Base-by-base conservation (phyloP, 1,140 invertebrate genomes). In the Spodoptera litura region DNA sequence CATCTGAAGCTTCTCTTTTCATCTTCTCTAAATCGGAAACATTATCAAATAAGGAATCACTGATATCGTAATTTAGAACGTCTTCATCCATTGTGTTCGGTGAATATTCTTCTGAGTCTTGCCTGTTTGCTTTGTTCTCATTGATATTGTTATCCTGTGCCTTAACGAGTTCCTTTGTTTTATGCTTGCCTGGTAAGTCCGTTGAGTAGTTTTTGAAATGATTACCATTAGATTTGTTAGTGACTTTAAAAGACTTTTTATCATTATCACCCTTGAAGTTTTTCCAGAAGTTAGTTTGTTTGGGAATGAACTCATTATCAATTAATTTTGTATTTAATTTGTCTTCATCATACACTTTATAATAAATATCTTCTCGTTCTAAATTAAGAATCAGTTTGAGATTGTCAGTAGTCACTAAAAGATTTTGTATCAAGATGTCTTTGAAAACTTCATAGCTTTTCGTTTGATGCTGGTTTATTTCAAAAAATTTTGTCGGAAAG, bases 381-480 rank as follows among this genome's bases (percentile, higher is more conserved):
- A 44, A 27, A 66, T 72, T 64, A 12, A 78, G 35, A 62, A 71
- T 78, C 3, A 56, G 44, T 68, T 73, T 81, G 6, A 73, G 15
- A 72, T 78, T 78, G 3, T 81, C 70, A 75, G 70, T 81, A 44
- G 80, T 71, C 49, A 68, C 52, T n/a, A 81, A 70, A 0, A 81
- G 20, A 25, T 71, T 74, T 35, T 81, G 52, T 13, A 78, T 74
- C 13, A 71, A n/a, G 38, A 78, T 61, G 10, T 66, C 53, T 55
- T 81, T 81, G 12, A 61, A 70, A 5, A 49, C 20, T 71, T 70
- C 49, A 25, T 38, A 49, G 2, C 53, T 8, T 12, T n/a, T 11
- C n/a, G 64, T 61, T 64, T 61, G 27, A 25, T 5, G 49, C 53
- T 75, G 15, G 55, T 75, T 80, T 20, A 70, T 61, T 61, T 75